phyloP scores from a whole-genome alignment of 2,113 vertebrate species.

The Cephalopholis sonnerati region DNA sequence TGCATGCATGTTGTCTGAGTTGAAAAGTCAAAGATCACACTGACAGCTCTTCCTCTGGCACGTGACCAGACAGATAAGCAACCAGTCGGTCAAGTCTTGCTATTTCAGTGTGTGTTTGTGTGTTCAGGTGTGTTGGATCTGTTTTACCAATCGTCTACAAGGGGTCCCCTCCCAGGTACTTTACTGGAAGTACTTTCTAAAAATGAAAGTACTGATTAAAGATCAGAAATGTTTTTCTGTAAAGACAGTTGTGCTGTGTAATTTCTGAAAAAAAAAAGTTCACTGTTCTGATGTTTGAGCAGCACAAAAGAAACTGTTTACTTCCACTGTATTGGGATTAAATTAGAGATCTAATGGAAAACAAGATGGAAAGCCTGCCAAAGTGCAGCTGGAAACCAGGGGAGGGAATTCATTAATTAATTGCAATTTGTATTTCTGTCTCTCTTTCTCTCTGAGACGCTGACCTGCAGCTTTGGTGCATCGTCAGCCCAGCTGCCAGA shows the following conservation, averaged over 20 bases:
- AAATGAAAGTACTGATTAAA: background rate
- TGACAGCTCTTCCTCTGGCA: background rate
- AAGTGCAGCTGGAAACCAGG: background rate
- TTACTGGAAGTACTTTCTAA: background rate
- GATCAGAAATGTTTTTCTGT: no score
- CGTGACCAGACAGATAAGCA: slow-evolving; percentile 5
- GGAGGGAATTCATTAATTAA: background rate
- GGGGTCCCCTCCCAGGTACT: background rate
- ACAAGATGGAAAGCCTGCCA: background rate
- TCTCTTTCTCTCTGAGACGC: no score
- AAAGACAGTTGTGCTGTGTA: background rate
- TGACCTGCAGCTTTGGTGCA: background rate
- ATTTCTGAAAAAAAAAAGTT: background rate
- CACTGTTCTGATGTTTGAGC: background rate
- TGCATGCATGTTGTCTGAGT: background rate
- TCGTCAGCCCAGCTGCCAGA: no score
- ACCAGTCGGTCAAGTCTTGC: accelerated
- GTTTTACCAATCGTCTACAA: background rate
- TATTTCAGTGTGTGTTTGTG: background rate
- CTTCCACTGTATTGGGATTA: background rate
- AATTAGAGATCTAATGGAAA: background rate
- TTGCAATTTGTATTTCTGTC: background rate
- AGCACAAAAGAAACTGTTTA: background rate
- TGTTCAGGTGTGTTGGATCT: background rate
- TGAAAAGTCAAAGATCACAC: slow-evolving; percentile 7